Percentiles rank a stretch among this genome's conserved stretches.
phyloP scores from a whole-genome alignment of 2,888 invertebrate species.

The Hoplodrina ambigua region DNA sequence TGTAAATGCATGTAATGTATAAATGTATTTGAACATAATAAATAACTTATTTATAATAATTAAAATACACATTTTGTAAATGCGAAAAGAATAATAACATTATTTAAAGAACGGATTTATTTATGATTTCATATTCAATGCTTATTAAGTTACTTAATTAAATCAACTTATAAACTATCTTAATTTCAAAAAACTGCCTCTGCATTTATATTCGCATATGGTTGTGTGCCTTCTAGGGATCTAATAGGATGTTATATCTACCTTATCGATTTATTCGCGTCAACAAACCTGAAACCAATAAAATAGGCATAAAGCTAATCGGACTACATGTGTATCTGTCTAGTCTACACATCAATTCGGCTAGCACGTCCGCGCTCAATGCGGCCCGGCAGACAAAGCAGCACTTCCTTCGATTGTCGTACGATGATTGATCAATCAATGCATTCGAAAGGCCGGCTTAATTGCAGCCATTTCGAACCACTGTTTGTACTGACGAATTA shows the following conservation, averaged over 20 bases:
- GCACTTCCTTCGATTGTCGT: constrained; percentile 83
- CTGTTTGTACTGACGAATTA: constrained; percentile 85
- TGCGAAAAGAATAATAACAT: background rate
- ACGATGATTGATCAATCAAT: constrained; percentile 89
- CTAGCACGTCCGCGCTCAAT: constrained; percentile 82
- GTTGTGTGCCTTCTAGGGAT: background rate
- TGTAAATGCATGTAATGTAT: no score
- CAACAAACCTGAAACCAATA: background rate
- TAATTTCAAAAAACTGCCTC: background rate
- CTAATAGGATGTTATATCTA: background rate
- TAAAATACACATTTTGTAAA: background rate
- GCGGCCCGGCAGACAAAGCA: constrained; percentile 79
- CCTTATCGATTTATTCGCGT: background rate
- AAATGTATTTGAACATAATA: no score
- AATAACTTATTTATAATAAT: no score
- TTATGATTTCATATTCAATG: background rate
- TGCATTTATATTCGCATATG: background rate
- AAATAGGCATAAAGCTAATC: constrained; percentile 49
- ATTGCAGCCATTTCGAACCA: constrained; percentile 83
- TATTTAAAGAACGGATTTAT: background rate
- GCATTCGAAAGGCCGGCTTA: constrained; percentile 86
- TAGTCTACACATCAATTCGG: constrained; percentile 67
- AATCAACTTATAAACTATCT: background rate
- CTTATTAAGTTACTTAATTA: background rate
- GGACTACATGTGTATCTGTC: constrained; percentile 23